phyloP scores from a whole-genome alignment of 2,797 vertebrate genomes.

The Gambusia yucatana region DNA sequence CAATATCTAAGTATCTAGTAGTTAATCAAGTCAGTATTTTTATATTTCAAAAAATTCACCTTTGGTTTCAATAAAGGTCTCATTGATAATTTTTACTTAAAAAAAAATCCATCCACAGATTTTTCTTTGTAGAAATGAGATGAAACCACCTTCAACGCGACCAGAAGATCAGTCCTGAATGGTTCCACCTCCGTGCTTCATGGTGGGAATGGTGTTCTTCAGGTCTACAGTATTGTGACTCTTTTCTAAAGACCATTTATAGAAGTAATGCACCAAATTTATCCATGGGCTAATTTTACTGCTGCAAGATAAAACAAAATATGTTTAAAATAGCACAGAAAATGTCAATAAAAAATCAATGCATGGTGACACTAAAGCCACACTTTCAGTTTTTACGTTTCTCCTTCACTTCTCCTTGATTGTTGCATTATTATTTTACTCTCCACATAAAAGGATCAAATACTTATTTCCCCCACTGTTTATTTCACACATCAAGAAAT shows the following conservation, averaged over 20 bases:
- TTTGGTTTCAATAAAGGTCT: too few relatives aligned
- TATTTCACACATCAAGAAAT: constrained; percentile 1
- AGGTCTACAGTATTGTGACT: background rate
- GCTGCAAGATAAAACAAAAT: background rate
- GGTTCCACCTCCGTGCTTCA: background rate
- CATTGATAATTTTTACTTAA: too few relatives aligned
- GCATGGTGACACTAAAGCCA: background rate
- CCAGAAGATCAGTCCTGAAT: background rate
- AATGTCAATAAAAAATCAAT: background rate
- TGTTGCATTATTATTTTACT: background rate
- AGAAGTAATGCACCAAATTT: background rate
- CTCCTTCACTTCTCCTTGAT: background rate
- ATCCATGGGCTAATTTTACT: background rate
- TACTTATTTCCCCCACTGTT: constrained; percentile 6
- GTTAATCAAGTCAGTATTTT: background rate
- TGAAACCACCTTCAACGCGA: too few relatives aligned
- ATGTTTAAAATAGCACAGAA: background rate
- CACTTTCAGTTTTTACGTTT: background rate
- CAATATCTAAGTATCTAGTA: background rate
- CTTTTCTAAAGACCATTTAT: background rate
- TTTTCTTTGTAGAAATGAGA: too few relatives aligned
- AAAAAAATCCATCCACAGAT: too few relatives aligned
- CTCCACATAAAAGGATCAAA: constrained; percentile 3
- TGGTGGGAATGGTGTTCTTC: background rate
- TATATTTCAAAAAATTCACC: background rate